Evolutionary conservation across 2,888 invertebrate species (phyloP).

Genomic region (Eupeodes luniger): DNA sequence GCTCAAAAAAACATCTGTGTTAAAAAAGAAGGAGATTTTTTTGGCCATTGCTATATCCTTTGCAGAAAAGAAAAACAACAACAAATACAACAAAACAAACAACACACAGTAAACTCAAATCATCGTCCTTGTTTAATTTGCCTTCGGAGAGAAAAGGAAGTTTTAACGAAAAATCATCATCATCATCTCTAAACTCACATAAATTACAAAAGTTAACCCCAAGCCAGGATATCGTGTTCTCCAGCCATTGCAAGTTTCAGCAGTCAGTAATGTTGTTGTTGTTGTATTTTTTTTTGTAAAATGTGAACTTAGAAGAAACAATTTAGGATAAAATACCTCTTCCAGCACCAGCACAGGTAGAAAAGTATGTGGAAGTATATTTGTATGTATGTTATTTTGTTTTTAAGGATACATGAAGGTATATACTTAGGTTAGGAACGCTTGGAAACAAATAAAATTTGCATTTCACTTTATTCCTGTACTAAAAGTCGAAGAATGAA

Average conservation of each 20-base stretch:
- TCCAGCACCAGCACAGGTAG: slow-evolving; percentile 46
- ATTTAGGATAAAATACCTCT: slow-evolving; percentile 50
- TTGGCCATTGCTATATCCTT: slow-evolving; percentile 40
- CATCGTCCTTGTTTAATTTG: slow-evolving; percentile 25
- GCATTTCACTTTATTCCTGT: slow-evolving; percentile 53
- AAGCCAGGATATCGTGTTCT: slow-evolving; percentile 35
- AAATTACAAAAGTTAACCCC: slow-evolving; percentile 73
- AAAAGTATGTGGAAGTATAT: neutral
- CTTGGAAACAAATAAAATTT: slow-evolving; percentile 64
- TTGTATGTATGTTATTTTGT: neutral
- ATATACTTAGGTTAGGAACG: neutral
- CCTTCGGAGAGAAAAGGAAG: slow-evolving; percentile 30
- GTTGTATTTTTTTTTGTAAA: neutral
- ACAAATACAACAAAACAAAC: neutral
- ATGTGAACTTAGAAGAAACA: slow-evolving; percentile 48
- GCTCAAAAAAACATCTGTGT: slow-evolving; percentile 55
- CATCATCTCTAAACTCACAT: slow-evolving; percentile 64
- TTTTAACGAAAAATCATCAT: slow-evolving; percentile 60
- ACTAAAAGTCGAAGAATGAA: slow-evolving; percentile 6
- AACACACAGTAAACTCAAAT: neutral
- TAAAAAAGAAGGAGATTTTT: slow-evolving; percentile 39
- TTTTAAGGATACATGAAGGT: too few species aligned
- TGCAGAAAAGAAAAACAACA: neutral
- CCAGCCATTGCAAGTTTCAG: neutral
- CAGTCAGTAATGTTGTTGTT: neutral